A percentile compares a stretch with the other conserved stretches of the same genome.
These are phyloP conservation scores for Osmerus mordax DNA, from an alignment of 2,113 vertebrate species.

Conservation along the genomic window DNA sequence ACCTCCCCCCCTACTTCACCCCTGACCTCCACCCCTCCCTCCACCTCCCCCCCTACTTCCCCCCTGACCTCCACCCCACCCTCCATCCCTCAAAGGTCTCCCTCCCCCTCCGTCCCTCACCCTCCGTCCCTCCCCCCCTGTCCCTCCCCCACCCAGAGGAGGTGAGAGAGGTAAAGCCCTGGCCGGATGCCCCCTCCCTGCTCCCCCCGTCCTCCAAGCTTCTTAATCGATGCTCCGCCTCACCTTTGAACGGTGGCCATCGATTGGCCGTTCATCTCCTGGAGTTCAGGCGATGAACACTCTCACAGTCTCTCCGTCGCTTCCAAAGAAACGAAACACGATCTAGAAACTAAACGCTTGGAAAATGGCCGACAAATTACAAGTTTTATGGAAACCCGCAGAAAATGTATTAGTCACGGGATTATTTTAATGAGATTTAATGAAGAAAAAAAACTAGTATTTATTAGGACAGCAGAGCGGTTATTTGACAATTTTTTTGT, in stretches of 20 bases:
- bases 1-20: too few relatives aligned
- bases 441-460: slow-evolving; percentile 65
- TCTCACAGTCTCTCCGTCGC: slow-evolving; percentile 48
- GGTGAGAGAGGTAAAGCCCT: too few relatives aligned
- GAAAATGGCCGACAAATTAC: slow-evolving; percentile 59
- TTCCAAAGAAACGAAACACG: slow-evolving; percentile 39
- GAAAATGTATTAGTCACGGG: slow-evolving; percentile 63
- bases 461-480: slow-evolving; percentile 78
- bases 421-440: slow-evolving; percentile 40
- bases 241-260: slow-evolving; percentile 61
- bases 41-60: too few relatives aligned
- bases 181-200: too few relatives aligned
- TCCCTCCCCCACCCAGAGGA: too few relatives aligned
- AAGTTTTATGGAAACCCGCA: slow-evolving; percentile 34
- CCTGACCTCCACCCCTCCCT: too few relatives aligned
- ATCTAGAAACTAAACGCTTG: slow-evolving; percentile 32
- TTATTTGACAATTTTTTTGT: slow-evolving; percentile 72
- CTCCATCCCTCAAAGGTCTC: too few relatives aligned
- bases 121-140: too few relatives aligned
- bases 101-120: too few relatives aligned
- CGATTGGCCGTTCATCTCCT: slow-evolving; percentile 59
- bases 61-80: too few relatives aligned
- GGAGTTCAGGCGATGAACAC: slow-evolving; percentile 36
- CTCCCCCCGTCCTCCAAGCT: slow-evolving; percentile 20
- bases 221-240: slow-evolving; percentile 67